Evolutionary conservation across 2,888 invertebrate genomes (phyloP), one percentile per base, ranked within the genome.

Genomic region (Cactoblastis cactorum): DNA sequence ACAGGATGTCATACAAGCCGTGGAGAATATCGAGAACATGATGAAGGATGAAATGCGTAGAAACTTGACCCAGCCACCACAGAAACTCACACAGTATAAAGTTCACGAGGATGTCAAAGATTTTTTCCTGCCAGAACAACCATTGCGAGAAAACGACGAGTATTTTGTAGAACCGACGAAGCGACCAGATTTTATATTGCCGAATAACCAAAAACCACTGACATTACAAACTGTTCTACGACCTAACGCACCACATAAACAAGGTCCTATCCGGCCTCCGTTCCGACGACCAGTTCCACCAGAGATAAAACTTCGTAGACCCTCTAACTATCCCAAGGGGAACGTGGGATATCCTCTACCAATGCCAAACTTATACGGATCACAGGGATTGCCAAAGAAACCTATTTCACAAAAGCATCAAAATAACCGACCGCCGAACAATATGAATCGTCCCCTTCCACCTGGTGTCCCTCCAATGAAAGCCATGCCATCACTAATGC

Each of bases 281-380:
- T 89, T 80, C 55, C 75, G 88, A 38, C 74, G 88, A 8, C 89
- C 90, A 0, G 62, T 65, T 2, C 88, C 88, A 0, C 88, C 87
- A n/a, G 89, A 89, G 65, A 87, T 90, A 18, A 86, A 85, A 56
- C 55, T 84, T n/a, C 79, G 86, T 34, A 70, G 89, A 56, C 87
- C 73, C 3, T 66, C 67, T 0, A 71, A 70, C 54, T 73, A 69
- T 45, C 74, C 70, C 18, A 84, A 84, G 59, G 66, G 61, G 1
- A 77, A 71, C 45, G 59, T 57, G 43, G 75, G 70, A 9, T 88
- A 85, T 51, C 87, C 88, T 1, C 57, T 87, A 12, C 63, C 81
- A 4, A 72, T 87, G 74, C 87, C 86, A 0, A 77, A 70, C 33
- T 66, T 71, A 38, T 78, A 83, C 24, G 68, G 67, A 1, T 59